Conservation (phyloP, 2,888 invertebrate genomes). For the Troides helena region DNA sequence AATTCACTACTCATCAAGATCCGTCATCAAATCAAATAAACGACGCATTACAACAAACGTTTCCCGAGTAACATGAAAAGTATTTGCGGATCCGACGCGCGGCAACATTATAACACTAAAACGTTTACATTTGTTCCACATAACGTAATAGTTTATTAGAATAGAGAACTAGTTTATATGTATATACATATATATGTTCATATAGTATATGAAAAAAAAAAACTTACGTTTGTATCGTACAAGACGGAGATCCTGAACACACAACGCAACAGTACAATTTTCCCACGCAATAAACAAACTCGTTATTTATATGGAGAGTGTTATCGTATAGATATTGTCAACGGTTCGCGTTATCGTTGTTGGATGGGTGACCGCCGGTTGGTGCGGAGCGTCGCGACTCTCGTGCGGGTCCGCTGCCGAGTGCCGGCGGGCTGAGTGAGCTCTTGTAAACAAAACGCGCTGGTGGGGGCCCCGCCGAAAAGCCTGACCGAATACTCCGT, state of each 20-base stretch:
- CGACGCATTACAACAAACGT: slow-evolving; percentile 17
- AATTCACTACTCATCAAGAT: background rate
- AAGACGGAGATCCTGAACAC: slow-evolving; percentile 44
- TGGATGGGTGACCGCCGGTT: background rate
- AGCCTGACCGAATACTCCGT: slow-evolving; percentile 69
- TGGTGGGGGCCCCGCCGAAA: slow-evolving; percentile 78
- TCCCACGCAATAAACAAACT: slow-evolving; percentile 3
- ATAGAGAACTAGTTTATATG: slow-evolving; percentile 29
- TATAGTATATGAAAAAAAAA: slow-evolving; percentile 13
- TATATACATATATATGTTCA: background rate
- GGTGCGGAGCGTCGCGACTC: slow-evolving; percentile 59
- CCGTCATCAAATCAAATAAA: background rate
- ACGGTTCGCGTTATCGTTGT: slow-evolving; percentile 12
- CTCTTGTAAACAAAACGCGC: slow-evolving; percentile 74
- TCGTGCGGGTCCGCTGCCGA: slow-evolving; percentile 69
- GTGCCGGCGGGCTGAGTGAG: slow-evolving; percentile 69
- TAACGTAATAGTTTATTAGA: slow-evolving; percentile 33
- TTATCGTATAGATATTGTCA: slow-evolving; percentile 2
- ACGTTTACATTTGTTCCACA: slow-evolving; percentile 37
- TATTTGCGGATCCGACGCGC: slow-evolving; percentile 1
- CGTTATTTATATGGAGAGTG: slow-evolving; percentile 2
- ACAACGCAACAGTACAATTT: slow-evolving; percentile 47
- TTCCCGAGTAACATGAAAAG: slow-evolving; percentile 8
- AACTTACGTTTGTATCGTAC: slow-evolving; percentile 52
- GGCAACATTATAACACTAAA: slow-evolving; percentile 40